phyloP scores from a whole-genome alignment of 2,888 invertebrate species.

The Adelognathus sp. region DNA sequence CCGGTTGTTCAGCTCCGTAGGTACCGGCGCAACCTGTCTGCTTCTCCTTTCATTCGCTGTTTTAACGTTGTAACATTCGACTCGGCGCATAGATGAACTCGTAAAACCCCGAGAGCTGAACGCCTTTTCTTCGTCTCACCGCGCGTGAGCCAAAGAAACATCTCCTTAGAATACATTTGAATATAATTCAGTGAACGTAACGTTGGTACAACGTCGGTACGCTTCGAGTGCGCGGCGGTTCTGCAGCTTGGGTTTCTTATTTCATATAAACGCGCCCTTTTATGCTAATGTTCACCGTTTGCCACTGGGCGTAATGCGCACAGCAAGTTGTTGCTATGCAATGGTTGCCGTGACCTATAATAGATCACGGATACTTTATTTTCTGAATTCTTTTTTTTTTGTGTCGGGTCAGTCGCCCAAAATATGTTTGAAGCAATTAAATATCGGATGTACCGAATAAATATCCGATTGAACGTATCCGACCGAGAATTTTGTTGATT shows the following conservation, averaged over 20 bases:
- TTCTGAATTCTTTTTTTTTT: too few relatives aligned
- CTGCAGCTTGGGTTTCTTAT: conserved; percentile 34
- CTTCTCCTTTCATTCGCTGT: conserved; percentile 17
- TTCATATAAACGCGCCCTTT: conserved; percentile 61
- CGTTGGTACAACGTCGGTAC: background rate
- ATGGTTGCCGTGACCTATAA: background rate
- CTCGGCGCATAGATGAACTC: conserved; percentile 63
- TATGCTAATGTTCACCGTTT: conserved; percentile 66
- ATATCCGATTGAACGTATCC: too few relatives aligned
- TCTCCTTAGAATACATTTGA: conserved; percentile 70
- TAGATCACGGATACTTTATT: background rate
- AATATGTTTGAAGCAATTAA: too few relatives aligned
- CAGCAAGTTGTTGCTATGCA: conserved; percentile 4
- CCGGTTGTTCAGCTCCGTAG: background rate
- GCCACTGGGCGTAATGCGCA: conserved; percentile 38
- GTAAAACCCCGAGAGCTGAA: conserved; percentile 64
- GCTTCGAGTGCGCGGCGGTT: conserved; percentile 21
- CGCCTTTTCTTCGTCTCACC: conserved; percentile 18
- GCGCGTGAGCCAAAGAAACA: conserved; percentile 56
- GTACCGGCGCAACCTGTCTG: conserved; percentile 23
- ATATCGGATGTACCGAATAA: too few relatives aligned
- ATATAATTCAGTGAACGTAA: conserved; percentile 64
- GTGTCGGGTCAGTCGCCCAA: too few relatives aligned
- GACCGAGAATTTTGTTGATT: too few relatives aligned
- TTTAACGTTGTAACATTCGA: conserved; percentile 32